Evolutionary conservation across 1,140 invertebrate genomes (phyloP).

Genomic region (Brachionus manjavacas): DNA sequence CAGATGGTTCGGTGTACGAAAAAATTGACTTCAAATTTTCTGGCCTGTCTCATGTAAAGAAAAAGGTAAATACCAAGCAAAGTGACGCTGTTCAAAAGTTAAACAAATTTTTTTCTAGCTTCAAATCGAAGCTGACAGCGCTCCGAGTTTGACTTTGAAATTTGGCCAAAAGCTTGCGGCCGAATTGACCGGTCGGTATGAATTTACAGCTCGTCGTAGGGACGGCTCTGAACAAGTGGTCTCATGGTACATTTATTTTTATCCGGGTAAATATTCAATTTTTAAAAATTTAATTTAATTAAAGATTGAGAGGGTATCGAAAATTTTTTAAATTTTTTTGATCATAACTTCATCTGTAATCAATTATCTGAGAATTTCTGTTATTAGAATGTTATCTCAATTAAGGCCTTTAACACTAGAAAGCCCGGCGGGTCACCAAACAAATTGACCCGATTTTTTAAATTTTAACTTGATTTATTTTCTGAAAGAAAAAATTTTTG

Average conservation of each 20-base stretch:
- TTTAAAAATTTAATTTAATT: neutral
- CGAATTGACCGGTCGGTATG: constrained; percentile 5
- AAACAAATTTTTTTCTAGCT: neutral
- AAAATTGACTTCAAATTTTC: constrained; percentile 7
- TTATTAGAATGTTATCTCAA: too few relatives aligned
- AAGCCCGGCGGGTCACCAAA: too few relatives aligned
- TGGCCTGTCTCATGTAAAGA: neutral
- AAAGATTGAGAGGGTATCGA: too few relatives aligned
- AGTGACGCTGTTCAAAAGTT: neutral
- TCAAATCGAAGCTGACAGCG: neutral
- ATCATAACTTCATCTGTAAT: too few relatives aligned
- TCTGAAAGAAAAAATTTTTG: too few relatives aligned
- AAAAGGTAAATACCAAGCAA: neutral
- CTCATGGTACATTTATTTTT: constrained; percentile 28
- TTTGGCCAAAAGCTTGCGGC: neutral
- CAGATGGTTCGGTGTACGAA: neutral
- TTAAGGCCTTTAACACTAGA: too few relatives aligned
- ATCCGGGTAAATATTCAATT: constrained; percentile 11
- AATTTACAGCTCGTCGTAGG: neutral
- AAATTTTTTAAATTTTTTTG: too few relatives aligned
- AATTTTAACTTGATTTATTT: too few relatives aligned
- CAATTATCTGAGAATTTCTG: too few relatives aligned
- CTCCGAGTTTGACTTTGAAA: neutral
- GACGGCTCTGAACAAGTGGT: neutral
- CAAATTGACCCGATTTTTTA: too few relatives aligned